Evolutionary conservation across 2,113 vertebrate species (phyloP), one percentile per base, ranked within the genome.

Genomic region (Serilophus lunatus): DNA sequence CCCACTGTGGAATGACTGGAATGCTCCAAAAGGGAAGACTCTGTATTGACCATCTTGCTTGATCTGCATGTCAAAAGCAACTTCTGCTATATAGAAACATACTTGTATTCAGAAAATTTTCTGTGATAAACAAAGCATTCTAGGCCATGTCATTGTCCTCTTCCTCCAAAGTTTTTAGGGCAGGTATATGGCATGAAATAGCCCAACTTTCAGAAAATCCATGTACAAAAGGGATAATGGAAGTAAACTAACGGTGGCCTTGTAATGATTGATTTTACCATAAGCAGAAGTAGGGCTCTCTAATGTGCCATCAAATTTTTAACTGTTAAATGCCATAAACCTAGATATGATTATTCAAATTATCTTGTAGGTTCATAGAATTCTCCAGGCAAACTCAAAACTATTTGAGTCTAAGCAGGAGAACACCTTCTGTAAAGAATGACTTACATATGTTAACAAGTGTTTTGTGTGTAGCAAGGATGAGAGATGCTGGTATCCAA

Each of bases 1-100:
- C 95, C 95, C 87, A 92, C 81, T 84, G 94, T 96, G 96, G 93
- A 97, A 96, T 95, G 95, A 96, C 80, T 80, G 94, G 95, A 94
- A 96, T 96, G 94, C 95, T 97, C 74, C 7, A 10, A 95, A 95
- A 95, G 81, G 82, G 78, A 97, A 49, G 72, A 54, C 38, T 76
- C 54, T 96, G 96, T 96, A 97, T 97, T 97, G 97, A 97, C 96
- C 93, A 75, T 96, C 95, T 95, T 91, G 51, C 97, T 97, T 96
- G 91, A 98, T 98, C 97, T 98, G 93, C 97, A 98, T 97, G 97
- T 98, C 96, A 98, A 98, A 98, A 96, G 96, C 92, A 95, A 66
- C 82, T 88, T 95, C 92, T 86, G 88, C 82, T 44, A 12, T 96
- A 78, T 25, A 93, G 65, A 96, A 96, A 88, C 92, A 92, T 91